Conservation (phyloP, 2,113 vertebrate genomes). For the Seriola rivoliana region DNA sequence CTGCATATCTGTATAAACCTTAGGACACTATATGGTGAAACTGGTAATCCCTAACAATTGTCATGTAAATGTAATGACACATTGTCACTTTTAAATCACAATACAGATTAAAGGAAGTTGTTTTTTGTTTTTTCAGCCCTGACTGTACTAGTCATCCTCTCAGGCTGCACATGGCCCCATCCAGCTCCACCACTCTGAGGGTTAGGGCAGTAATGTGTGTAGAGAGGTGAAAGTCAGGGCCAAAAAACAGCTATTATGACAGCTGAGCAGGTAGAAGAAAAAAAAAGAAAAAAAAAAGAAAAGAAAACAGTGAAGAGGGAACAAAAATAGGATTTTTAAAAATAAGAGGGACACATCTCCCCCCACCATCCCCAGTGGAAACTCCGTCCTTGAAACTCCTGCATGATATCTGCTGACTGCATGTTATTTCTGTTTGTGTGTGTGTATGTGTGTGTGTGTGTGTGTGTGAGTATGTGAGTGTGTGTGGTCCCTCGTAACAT, state of each 20-base stretch:
- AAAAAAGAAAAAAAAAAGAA: neutral
- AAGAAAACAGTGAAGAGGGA: neutral
- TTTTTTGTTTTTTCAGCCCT: neutral
- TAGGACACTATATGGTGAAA: neutral
- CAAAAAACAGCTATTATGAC: neutral
- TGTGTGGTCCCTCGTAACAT: conserved; percentile 55
- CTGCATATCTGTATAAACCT: neutral
- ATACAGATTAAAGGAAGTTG: neutral
- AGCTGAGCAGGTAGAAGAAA: neutral
- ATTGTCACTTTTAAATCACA: no score
- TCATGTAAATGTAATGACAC: neutral
- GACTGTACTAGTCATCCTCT: neutral
- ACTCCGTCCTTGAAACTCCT: neutral
- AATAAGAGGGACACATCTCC: neutral
- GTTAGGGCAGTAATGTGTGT: neutral
- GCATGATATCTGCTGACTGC: conserved; percentile 43
- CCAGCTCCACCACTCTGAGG: no score
- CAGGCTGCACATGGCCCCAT: no score
- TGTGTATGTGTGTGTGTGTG: conserved; percentile 40
- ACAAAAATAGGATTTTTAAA: conserved; percentile 1
- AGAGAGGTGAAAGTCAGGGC: neutral
- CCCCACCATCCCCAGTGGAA: neutral
- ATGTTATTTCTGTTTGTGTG: conserved; percentile 33
- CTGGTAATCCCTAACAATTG: neutral
- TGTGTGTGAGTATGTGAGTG: conserved; percentile 8